Conservation (phyloP, 2,797 vertebrate genomes). For the Hemitrygon akajei region DNA sequence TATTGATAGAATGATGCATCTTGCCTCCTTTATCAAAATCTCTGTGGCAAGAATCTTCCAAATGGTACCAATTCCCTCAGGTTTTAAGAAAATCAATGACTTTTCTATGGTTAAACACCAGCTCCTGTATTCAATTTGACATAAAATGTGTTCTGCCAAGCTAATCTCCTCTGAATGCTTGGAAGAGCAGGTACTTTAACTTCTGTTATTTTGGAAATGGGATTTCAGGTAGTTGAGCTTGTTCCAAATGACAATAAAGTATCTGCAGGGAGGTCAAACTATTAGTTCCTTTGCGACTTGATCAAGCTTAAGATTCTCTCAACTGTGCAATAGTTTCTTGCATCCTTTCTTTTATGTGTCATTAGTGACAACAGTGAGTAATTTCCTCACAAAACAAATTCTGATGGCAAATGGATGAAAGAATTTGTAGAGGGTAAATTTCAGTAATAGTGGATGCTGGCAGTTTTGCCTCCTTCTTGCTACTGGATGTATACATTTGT, state of each 20-base stretch:
- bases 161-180: background rate
- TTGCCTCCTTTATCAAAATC: background rate
- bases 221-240: background rate
- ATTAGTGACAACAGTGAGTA: background rate
- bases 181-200: background rate
- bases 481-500: background rate
- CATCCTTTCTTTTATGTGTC: background rate
- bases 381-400: background rate
- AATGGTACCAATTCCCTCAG: background rate
- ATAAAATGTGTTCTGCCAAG: background rate
- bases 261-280: background rate
- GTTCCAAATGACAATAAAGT: background rate
- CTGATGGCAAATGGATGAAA: background rate
- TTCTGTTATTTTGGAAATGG: background rate
- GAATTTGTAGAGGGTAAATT: background rate
- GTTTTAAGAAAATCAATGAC: background rate
- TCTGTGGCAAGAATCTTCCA: background rate
- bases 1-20: background rate
- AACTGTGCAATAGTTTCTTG: background rate
- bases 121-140: background rate
- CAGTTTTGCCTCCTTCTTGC: background rate
- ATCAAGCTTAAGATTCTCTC: background rate
- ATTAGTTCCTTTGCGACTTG: background rate
- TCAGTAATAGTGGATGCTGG: background rate
- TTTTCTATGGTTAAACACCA: conserved; percentile 2